A percentile compares a stretch with the other conserved stretches of the same genome.
Evolutionary conservation across 2,113 vertebrate species (phyloP).

Genomic region (Progne subis): DNA sequence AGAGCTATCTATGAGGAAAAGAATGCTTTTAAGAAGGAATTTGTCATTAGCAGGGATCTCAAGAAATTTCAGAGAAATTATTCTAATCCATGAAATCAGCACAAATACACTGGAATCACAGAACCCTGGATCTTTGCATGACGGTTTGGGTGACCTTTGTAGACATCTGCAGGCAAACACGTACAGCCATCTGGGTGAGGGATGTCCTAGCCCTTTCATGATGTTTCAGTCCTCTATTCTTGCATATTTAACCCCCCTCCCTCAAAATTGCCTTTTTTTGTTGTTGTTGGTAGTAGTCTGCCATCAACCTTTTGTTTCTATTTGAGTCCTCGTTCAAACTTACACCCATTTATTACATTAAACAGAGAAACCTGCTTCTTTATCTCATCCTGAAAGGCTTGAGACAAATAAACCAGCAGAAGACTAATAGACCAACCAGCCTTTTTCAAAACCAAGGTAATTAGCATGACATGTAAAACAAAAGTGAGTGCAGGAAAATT

Average conservation of each 20-base stretch:
- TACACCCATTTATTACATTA: neutral
- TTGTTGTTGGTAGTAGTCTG: neutral
- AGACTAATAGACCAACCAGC: neutral
- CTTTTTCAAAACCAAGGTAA: neutral
- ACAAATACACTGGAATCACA: neutral
- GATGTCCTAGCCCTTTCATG: neutral
- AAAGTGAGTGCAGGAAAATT: neutral
- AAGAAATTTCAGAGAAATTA: neutral
- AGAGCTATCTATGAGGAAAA: neutral
- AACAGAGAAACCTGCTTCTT: neutral
- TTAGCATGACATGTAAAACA: neutral
- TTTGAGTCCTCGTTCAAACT: neutral
- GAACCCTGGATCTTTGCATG: neutral
- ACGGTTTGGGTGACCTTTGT: neutral
- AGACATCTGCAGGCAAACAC: neutral
- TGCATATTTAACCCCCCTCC: rapidly evolving
- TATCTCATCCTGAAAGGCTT: neutral
- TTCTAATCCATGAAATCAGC: neutral
- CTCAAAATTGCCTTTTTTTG: neutral
- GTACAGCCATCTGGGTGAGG: neutral
- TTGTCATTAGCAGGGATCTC: neutral
- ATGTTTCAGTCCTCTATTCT: neutral
- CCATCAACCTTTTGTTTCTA: neutral
- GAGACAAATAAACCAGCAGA: neutral
- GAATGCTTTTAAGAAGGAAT: neutral